Base-by-base conservation (phyloP, 2,797 vertebrate species). In the Caiman crocodilus region DNA sequence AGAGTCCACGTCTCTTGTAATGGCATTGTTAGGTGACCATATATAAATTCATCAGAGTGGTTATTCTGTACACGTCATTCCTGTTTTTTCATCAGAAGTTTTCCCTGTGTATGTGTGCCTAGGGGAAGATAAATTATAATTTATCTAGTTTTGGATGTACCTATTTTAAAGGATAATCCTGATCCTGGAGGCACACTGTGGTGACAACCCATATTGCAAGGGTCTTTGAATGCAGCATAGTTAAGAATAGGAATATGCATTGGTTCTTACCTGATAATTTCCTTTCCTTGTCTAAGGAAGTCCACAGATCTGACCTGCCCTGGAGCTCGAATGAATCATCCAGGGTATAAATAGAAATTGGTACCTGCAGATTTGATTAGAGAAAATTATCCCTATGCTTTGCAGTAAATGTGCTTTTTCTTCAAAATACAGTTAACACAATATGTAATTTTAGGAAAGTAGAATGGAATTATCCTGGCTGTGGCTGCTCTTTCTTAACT, bases 121-220 rank as follows among this genome's bases (percentile, higher is more conserved):
- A 82, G 88, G 94, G 94, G 91, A 89, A 94, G 90, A 94, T 85
- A 73, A 94, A 96, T 97, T 95, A 95, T 96, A 95, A 94, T 93
- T 64, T 74, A 89, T 94, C 88, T 89, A 87, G 84, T 92, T 90
- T 76, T 91, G 82, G 82, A 65, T 92, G 93, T 10, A 42, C 92
- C 87, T 96, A 88, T 94, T 50, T 96, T 96, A 96, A 95, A 94
- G 91, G 86, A 91, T 96, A 87, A 93, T 96, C 88, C 78, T 86
- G 82, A 74, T 90, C 82, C 95, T 91, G 82, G 75, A 94, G 77
- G 93, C 76, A 87, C 69, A 59, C 88, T 85, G 84, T 80, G 84
- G 75, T 80, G 84, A 90, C 88, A 84, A 4, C 5, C 3, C 17
- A 71, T 81, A 7, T 89, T 90, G 93, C 89, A 94, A 83, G 86